Conservation (phyloP, 30 jellyfish, hydroid and myxozoan species). For the Morbakka virulenta region DNA sequence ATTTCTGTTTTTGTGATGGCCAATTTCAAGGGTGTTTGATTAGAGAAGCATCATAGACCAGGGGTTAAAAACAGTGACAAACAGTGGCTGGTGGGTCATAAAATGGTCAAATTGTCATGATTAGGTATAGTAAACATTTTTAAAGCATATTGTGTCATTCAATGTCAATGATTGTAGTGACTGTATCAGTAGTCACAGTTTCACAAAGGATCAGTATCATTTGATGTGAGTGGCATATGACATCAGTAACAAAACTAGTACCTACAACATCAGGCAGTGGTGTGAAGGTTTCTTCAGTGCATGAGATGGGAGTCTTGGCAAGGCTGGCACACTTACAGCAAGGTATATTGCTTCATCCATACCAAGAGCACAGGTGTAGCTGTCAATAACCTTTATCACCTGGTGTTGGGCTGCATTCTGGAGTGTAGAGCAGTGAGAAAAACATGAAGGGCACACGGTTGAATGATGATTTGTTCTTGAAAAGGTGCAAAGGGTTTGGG, state of each 20-base stretch:
- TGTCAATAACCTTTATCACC: too few relatives aligned
- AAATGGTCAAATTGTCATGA: not conserved
- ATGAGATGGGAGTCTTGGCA: too few relatives aligned
- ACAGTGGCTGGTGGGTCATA: slow-evolving; percentile 27
- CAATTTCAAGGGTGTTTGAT: slow-evolving; percentile 21
- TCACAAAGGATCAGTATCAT: too few relatives aligned
- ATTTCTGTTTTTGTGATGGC: slow-evolving; percentile 30
- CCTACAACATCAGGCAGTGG: too few relatives aligned
- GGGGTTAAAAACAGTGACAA: slow-evolving; percentile 29
- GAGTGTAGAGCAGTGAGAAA: slow-evolving; percentile 57
- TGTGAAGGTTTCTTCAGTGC: too few relatives aligned
- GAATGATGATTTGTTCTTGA: slow-evolving; percentile 24
- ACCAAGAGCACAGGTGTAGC: too few relatives aligned
- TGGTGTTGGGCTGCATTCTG: slow-evolving; percentile 11
- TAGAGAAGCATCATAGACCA: not conserved
- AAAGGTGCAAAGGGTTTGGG: not conserved
- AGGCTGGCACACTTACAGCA: too few relatives aligned
- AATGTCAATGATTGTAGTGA: too few relatives aligned
- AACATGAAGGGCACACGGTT: slow-evolving; percentile 23
- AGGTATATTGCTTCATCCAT: too few relatives aligned
- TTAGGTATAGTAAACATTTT: not conserved
- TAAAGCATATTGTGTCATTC: slow-evolving; percentile 18
- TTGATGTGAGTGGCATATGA: too few relatives aligned
- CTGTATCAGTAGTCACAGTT: slow-evolving; percentile 2
- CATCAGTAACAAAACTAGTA: too few relatives aligned